phyloP scores from a whole-genome alignment of 1,140 invertebrate species.

The Pogonus chalceus region DNA sequence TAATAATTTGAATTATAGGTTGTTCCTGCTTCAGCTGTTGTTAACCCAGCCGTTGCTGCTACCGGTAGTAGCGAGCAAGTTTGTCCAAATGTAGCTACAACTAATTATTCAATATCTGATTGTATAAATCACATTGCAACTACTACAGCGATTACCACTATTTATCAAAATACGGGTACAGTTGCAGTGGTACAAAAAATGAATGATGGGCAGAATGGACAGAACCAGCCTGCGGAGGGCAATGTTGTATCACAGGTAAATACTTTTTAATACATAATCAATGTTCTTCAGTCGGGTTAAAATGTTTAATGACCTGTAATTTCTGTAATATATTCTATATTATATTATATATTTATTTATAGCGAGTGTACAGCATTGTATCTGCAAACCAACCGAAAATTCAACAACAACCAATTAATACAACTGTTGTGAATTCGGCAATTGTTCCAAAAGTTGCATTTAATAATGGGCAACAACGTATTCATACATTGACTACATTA shows the following conservation, averaged over 20 bases:
- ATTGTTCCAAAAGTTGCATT: neutral
- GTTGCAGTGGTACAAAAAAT: neutral
- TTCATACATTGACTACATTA: slow-evolving; percentile 1
- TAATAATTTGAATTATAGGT: no score
- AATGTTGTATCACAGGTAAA: neutral
- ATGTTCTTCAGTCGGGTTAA: neutral
- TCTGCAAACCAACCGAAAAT: neutral
- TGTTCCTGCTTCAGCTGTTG: neutral
- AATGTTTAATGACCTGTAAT: neutral
- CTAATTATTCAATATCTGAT: neutral
- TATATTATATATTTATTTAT: neutral
- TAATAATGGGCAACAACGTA: neutral
- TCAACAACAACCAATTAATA: no score
- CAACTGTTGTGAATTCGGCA: neutral
- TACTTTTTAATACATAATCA: neutral
- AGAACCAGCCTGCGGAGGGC: neutral
- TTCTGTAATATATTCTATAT: neutral
- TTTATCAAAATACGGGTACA: neutral
- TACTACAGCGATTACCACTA: neutral
- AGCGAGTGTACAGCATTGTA: neutral
- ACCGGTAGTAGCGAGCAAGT: neutral
- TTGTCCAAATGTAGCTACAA: neutral
- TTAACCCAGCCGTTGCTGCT: no score
- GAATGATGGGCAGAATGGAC: neutral
- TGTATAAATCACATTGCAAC: neutral